phyloP scores from a whole-genome alignment of 2,888 invertebrate species.

The Zhengitettix transpicula region DNA sequence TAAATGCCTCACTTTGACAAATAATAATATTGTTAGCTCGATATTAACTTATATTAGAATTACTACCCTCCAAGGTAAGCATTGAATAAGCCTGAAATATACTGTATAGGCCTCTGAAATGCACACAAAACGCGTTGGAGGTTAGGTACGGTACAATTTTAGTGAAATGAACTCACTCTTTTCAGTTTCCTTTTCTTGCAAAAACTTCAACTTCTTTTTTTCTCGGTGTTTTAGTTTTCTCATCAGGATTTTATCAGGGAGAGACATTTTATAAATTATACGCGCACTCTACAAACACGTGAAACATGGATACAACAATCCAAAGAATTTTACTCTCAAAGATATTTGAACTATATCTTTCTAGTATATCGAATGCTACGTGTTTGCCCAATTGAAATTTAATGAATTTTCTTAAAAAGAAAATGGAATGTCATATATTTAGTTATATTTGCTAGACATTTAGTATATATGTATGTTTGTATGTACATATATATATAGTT shows the following conservation, averaged over 20 bases:
- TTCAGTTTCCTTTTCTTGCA: slow-evolving; percentile 36
- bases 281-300: neutral
- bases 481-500: too few species aligned
- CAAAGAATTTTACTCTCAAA: too few species aligned
- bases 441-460: too few species aligned
- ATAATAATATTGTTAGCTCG: neutral
- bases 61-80: neutral
- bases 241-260: slow-evolving; percentile 54
- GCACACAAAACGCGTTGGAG: neutral
- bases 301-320: too few species aligned
- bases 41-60: neutral
- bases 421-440: too few species aligned
- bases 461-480: too few species aligned
- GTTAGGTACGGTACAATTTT: too few species aligned
- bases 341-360: too few species aligned
- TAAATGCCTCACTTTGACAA: neutral
- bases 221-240: slow-evolving; percentile 64
- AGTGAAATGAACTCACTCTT: slow-evolving; percentile 9
- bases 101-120: neutral
- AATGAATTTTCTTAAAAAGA: too few species aligned
- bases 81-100: neutral
- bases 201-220: slow-evolving; percentile 44
- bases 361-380: too few species aligned
- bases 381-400: too few species aligned
- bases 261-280: slow-evolving; percentile 30